A percentile compares a stretch with the other conserved stretches of the same genome.
These are phyloP conservation scores for Metacarcinus magister DNA, from an alignment of 2,888 invertebrate species.

Conservation along the genomic window DNA sequence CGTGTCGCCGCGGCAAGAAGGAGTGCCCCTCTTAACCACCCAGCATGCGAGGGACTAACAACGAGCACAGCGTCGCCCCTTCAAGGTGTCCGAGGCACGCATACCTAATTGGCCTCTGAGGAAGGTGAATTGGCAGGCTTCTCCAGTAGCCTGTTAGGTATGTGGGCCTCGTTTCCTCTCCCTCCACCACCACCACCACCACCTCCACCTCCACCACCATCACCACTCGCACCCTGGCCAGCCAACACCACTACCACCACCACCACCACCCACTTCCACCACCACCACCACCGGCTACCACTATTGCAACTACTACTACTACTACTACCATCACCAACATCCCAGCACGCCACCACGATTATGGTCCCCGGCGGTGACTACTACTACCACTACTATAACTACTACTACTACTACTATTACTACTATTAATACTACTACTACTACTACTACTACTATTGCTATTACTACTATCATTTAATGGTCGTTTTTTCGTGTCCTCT, in stretches of 20 bases:
- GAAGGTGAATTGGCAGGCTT: conserved; percentile 83
- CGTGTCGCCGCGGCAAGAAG: background rate
- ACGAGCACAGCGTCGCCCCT: background rate
- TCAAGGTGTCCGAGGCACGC: conserved; percentile 62
- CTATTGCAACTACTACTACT: conserved; percentile 12
- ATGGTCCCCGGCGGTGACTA: background rate
- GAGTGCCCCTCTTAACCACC: background rate
- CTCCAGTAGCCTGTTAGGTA: conserved; percentile 85
- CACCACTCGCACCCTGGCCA: background rate
- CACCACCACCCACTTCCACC: background rate
- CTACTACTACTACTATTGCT: background rate
- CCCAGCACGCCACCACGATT: background rate
- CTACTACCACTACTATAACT: background rate
- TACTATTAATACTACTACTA: background rate
- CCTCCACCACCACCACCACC: background rate
- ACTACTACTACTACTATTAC: background rate
- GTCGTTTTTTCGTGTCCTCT: background rate
- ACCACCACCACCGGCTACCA: background rate
- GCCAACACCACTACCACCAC: background rate
- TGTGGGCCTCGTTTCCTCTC: conserved; percentile 82
- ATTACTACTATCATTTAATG: background rate
- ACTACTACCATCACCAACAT: background rate
- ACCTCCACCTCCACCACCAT: background rate
- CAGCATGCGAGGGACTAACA: conserved; percentile 16
- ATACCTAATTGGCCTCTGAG: conserved; percentile 84